Percentiles rank a stretch among this genome's conserved stretches.
Conservation (phyloP, 30 jellyfish, hydroid and myxozoan genomes). For the Aurelia coerulea region DNA sequence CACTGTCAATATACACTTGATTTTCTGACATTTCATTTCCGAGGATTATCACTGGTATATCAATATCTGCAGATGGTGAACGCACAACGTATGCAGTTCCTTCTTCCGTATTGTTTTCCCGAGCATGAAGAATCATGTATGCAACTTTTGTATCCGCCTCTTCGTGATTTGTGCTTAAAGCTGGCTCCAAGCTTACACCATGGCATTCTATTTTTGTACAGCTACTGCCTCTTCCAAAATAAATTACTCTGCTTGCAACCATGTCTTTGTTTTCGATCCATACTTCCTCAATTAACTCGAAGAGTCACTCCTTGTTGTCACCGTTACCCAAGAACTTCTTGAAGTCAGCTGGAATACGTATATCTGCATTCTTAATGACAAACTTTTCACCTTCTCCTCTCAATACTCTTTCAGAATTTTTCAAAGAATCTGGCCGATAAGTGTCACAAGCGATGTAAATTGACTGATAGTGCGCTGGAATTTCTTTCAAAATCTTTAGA, state of each 20-base stretch:
- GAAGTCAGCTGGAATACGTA: constrained; percentile 12
- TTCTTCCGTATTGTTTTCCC: constrained; percentile 45
- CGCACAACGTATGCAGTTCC: constrained; percentile 50
- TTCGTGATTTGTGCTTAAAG: constrained; percentile 37
- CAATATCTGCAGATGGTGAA: constrained; percentile 11
- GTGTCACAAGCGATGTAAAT: constrained; percentile 2
- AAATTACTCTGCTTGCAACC: neutral
- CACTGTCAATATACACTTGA: constrained; percentile 43
- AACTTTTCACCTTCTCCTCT: constrained; percentile 9
- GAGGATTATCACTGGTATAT: constrained; percentile 16
- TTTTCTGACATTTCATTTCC: constrained; percentile 42
- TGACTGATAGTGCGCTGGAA: constrained; percentile 14
- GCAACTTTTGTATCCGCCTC: constrained; percentile 44
- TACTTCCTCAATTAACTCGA: constrained; percentile 6
- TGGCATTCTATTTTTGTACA: neutral
- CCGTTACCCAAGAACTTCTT: neutral
- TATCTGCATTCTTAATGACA: constrained; percentile 1
- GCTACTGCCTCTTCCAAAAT: constrained; percentile 4
- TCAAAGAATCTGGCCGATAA: neutral
- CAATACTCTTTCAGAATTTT: constrained; percentile 3
- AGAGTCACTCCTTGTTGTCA: neutral
- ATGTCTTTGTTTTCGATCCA: neutral
- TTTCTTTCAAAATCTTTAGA: constrained; percentile 34
- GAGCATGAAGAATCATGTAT: constrained; percentile 55
- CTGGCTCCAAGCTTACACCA: constrained; percentile 6